Percentiles rank a stretch among this genome's conserved stretches.
These are phyloP conservation scores for Aeoliscus strigatus DNA, from an alignment of 2,797 vertebrate species.

Conservation along the genomic window DNA sequence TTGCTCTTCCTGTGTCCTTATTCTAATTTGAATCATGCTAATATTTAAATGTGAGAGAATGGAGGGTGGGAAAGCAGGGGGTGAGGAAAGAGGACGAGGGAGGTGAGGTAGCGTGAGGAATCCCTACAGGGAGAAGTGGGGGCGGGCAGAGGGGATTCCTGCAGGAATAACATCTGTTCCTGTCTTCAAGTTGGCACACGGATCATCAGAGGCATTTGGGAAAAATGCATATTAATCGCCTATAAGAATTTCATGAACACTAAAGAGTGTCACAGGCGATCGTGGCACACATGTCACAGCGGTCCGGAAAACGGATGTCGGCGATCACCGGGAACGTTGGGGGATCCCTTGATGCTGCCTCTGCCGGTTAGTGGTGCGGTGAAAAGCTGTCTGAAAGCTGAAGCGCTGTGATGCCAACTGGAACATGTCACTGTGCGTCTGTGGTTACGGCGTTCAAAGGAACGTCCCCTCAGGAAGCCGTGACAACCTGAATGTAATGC, in stretches of 20 bases:
- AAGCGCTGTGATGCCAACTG: constrained; percentile 36
- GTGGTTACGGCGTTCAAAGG: constrained; percentile 13
- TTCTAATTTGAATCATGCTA: too few species aligned
- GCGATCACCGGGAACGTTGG: constrained; percentile 56
- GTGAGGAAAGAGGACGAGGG: constrained; percentile 8
- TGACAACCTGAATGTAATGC: background rate
- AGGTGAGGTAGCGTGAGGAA: background rate
- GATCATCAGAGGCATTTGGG: constrained; percentile 53
- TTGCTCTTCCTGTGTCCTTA: background rate
- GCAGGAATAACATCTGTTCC: constrained; percentile 71
- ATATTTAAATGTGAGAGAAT: background rate
- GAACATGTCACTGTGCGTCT: constrained; percentile 44
- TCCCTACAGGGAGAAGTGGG: constrained; percentile 14
- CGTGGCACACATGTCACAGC: constrained; percentile 48
- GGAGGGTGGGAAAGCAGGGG: constrained; percentile 10
- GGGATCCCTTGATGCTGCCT: constrained; percentile 57
- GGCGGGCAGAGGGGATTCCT: constrained; percentile 40
- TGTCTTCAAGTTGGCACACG: constrained; percentile 46
- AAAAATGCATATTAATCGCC: constrained; percentile 73
- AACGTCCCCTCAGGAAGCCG: background rate
- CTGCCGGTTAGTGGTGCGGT: constrained; percentile 49
- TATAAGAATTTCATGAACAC: constrained; percentile 74
- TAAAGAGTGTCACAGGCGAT: constrained; percentile 70
- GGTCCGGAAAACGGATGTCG: constrained; percentile 60
- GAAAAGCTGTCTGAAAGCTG: constrained; percentile 44